Percentiles rank a stretch among this genome's conserved stretches.
Evolutionary conservation across 2,113 vertebrate species (phyloP).

Genomic region (Herpetotheres cachinnans): DNA sequence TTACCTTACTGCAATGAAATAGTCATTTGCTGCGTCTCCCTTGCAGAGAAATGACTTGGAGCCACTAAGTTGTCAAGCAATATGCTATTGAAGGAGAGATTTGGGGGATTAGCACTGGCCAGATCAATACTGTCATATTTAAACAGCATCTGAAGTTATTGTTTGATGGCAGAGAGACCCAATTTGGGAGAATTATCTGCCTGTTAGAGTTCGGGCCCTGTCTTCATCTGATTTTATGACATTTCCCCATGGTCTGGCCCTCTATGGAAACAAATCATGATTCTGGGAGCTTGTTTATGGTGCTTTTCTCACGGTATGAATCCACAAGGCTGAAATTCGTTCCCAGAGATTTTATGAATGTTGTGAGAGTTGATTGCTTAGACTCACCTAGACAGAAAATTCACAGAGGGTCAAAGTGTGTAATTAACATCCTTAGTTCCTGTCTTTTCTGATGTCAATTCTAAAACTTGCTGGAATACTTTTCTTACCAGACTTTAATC

Average conservation of each 20-base stretch:
- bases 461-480: neutral
- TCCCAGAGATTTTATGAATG: neutral
- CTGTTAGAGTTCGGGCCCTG: neutral
- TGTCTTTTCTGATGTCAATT: neutral
- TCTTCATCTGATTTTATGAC: neutral
- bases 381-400: neutral
- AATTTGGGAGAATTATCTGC: conserved; percentile 19
- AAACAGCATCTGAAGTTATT: neutral
- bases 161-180: neutral
- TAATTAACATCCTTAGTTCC: neutral
- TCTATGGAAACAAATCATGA: neutral
- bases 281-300: neutral
- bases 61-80: neutral
- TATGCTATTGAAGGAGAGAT: neutral
- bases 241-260: neutral
- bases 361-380: neutral
- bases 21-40: neutral
- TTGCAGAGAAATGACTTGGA: neutral
- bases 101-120: neutral
- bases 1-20: neutral
- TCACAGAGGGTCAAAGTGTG: neutral
- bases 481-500: neutral
- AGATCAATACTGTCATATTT: conserved; percentile 11
- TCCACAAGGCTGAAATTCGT: neutral
- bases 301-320: neutral